Evolutionary conservation across 1,140 invertebrate species (phyloP), one percentile per base, ranked within the genome.

Genomic region (Nasonia giraulti): DNA sequence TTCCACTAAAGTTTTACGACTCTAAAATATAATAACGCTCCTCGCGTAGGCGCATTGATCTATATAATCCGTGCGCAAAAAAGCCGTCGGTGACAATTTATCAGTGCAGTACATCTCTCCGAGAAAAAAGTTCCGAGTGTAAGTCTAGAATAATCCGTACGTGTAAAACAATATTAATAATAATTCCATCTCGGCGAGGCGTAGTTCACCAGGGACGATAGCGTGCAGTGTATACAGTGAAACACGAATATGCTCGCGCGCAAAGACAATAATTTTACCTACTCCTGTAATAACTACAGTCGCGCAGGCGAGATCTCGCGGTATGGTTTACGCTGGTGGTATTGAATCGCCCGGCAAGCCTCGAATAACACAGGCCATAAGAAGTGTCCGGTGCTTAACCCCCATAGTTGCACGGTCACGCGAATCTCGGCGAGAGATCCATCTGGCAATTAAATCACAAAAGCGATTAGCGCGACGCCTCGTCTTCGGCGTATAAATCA

Each of bases 361-460:
- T 37, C 73, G 47, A 76, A 76, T 44, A 76, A 76, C 74, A 76
- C 40, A 7, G 55, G n/a, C 33, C 40, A 76, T 76, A 76, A 76
- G 74, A 44, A 76, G 12, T 14, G 20, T 4, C 40, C 47, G 17
- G 55, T 62, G 55, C 17, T 62, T 62, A n/a, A 62, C 47, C n/a
- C 76, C 47, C 40, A 31, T 47, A 44, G 55, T 23, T 10, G 47
- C 17, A 55, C 62, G 77, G 40, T 47, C 79, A 71, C 79, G 78
- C 78, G 62, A 80, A 69, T 68, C 23, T 17, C 27, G 8, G 50
- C 40, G 62, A 33, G 81, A 40, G 50, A 84, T 80, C 20, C 55
- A 84, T 31, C 82, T 47, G 68, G 83, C 33, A 85, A 85, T 85
- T 85, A 85, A 84, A 85, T 80, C 83, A 80, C 77, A 37, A 31